phyloP scores from a whole-genome alignment of 2,888 invertebrate genomes.

The Plemyria rubiginata region DNA sequence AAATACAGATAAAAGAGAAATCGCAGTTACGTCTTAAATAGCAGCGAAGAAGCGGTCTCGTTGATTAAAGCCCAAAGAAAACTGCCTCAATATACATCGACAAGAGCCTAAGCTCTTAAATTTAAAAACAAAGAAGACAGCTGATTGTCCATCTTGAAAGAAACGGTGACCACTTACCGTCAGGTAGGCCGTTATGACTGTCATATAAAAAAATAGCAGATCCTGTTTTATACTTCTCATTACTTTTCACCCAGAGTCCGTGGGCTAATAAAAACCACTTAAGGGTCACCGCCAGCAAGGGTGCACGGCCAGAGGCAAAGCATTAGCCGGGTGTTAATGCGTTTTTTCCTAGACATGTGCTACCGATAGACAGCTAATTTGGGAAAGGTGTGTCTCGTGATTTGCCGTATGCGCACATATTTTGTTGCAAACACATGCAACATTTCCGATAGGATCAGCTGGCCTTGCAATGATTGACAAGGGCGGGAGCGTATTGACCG shows the following conservation, averaged over 20 bases:
- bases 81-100: too few relatives aligned
- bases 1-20: too few relatives aligned
- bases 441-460: slow-evolving; percentile 33
- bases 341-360: slow-evolving; percentile 79
- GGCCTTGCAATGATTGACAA: slow-evolving; percentile 7
- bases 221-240: neutral
- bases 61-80: too few relatives aligned
- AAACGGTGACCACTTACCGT: too few relatives aligned
- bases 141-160: too few relatives aligned
- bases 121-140: too few relatives aligned
- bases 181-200: too few relatives aligned
- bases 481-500: neutral
- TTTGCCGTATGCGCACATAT: slow-evolving; percentile 40
- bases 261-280: slow-evolving; percentile 18
- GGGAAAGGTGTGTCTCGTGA: slow-evolving; percentile 65
- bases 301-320: slow-evolving; percentile 17
- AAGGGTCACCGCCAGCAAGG: slow-evolving; percentile 21
- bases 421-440: slow-evolving; percentile 42
- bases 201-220: too few relatives aligned
- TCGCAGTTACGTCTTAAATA: too few relatives aligned
- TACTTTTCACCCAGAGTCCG: neutral
- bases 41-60: too few relatives aligned
- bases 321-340: slow-evolving; percentile 79
- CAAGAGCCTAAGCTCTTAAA: too few relatives aligned
- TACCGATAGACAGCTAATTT: slow-evolving; percentile 74